Evolutionary conservation across 2,888 invertebrate genomes (phyloP), one percentile per base, ranked within the genome.

Genomic region (Tyria jacobaeae): DNA sequence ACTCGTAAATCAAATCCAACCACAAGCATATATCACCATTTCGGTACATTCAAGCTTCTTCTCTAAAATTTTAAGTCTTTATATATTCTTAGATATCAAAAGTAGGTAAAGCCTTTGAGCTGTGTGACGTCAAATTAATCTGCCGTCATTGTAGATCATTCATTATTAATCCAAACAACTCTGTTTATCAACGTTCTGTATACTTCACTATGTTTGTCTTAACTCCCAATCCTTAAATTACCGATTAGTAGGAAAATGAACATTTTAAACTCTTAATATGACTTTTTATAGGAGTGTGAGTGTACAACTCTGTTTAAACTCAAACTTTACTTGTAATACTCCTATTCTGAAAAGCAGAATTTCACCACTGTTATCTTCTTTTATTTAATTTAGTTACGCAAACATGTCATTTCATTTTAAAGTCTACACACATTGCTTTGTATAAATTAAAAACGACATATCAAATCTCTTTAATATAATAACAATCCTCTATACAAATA

Each of bases 151-250:
- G 70, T 80, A 78, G 78, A 80, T 84, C 81, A 86, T 88, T 87
- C 82, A 83, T 87, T 86, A 85, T 82, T 87, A 85, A 89, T 85
- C 83, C 87, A 89, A 88, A 87, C 87, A 89, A 79, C 73, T 78
- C 68, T 51, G 70, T 68, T 75, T 80, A 75, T 78, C 84, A 84
- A 85, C 81, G 81, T 70, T 75, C 31, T 54, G 57, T 35, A 57
- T 47, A 67, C 61, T 56, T 67, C 60, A 55, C 54, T 17, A 39
- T 66, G 62, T 71, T 64, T 57, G 41, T 62, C 53, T 47, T 53
- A 66, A 25, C 66, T 48, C 58, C 34, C 61, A 55, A 61, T 65
- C 53, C 53, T 60, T 51, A 60, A 71, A 65, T 61, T 63, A 64
- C 59, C 47, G 35, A 24, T 24, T 15, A 12, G 44, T 54, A 54